Evolutionary conservation across 2,888 invertebrate species (phyloP).

Genomic region (Drosophila diplacantha): DNA sequence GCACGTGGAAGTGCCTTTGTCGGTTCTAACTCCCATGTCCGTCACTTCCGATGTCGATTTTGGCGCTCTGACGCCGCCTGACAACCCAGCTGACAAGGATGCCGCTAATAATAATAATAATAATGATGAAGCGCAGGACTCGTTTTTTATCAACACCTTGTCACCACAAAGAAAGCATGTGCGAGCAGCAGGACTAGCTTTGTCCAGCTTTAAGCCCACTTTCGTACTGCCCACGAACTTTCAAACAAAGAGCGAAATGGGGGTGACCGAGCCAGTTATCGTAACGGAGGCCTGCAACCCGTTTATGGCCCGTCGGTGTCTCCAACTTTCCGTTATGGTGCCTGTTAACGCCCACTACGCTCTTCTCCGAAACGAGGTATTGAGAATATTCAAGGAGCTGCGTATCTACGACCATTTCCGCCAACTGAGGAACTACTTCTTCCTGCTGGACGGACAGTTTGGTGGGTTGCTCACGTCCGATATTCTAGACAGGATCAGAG

Average conservation of each 20-base stretch:
- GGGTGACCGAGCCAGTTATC: background rate
- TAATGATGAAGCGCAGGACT: no score
- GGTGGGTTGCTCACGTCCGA: slow-evolving; percentile 85
- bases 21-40: slow-evolving; percentile 53
- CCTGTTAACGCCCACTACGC: slow-evolving; percentile 84
- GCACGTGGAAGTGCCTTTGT: slow-evolving; percentile 26
- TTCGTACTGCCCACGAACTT: slow-evolving; percentile 12
- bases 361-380: slow-evolving; percentile 84
- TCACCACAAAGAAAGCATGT: background rate
- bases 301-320: slow-evolving; percentile 76
- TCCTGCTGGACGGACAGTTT: slow-evolving; percentile 89
- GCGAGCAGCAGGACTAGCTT: background rate
- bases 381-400: slow-evolving; percentile 84
- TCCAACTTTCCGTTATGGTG: slow-evolving; percentile 83
- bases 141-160: background rate
- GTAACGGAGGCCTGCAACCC: slow-evolving; percentile 28
- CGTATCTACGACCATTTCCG: slow-evolving; percentile 82
- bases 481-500: slow-evolving; percentile 83
- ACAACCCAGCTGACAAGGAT: slow-evolving; percentile 11
- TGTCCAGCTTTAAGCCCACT: background rate
- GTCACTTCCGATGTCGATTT: slow-evolving; percentile 55
- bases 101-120: slow-evolving; percentile 16
- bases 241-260: no score
- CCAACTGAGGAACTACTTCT: slow-evolving; percentile 87
- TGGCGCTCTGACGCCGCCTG: slow-evolving; percentile 14